Evolutionary conservation across 1,140 invertebrate genomes (phyloP), one percentile per base, ranked within the genome.

Genomic region (Ericerus pela): DNA sequence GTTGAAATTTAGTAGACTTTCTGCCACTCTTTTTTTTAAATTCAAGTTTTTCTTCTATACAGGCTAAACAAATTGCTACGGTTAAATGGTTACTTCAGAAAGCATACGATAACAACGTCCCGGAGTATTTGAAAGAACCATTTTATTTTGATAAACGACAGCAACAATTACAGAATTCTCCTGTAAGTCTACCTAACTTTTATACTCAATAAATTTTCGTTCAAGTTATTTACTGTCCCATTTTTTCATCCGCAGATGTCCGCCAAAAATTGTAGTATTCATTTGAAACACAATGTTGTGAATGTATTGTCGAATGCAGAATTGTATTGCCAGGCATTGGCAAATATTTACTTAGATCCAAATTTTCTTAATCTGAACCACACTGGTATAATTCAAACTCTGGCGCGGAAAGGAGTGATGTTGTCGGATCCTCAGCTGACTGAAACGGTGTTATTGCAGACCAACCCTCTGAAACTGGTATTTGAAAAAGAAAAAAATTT

Each of bases 31-130:
- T 12, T 12, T 11, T 56, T 47, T 36, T 61, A 18, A 57, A 52
- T 63, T 41, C 61, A 58, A n/a, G n/a, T 63, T 57, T 56, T 65
- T 68, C 70, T 68, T 70, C 75, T 64, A 79, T 84, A 31, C 78
- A 97, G 93, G 92, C 92, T 63, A 96, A 96, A 76, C 87, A 96
- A 72, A 79, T 89, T 73, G 90, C 92, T 64, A 96, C 93, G 65
- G 81, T 97, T 65, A 88, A 92, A 81, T 98, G 94, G 94, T 80
- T 98, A 61, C 76, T 97, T 53, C 88, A 88, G 62, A 96, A 96
- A 75, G 89, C 93, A 57, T 96, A 92, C 76, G 92, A 92, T 73
- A 90, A 92, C 74, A 82, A 85, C 69, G 85, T 96, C 66, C 94
- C 94, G 62, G 84, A 92, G 65, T 91, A 96, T 68, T 77, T 96